These are phyloP conservation scores for Sebastes minor DNA, from an alignment of 2,797 vertebrate genomes.

Conservation along the genomic window DNA sequence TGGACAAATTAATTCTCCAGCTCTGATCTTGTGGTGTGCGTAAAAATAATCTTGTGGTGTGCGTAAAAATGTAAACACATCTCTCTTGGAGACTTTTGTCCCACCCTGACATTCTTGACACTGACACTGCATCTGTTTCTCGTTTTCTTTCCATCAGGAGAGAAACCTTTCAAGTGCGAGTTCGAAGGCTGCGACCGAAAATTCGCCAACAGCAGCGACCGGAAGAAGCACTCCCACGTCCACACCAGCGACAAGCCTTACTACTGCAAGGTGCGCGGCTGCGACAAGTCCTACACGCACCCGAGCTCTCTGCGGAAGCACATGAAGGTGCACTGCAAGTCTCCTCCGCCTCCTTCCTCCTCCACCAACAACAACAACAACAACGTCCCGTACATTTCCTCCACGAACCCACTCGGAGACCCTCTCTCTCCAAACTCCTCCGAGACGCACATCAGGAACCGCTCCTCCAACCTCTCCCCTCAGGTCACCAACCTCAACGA, in stretches of 20 bases:
- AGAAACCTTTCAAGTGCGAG: conserved; percentile 99
- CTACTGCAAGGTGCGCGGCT: conserved; percentile 96
- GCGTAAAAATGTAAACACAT: background rate
- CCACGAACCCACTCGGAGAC: conserved; percentile 85
- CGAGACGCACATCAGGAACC: conserved; percentile 84
- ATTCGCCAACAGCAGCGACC: conserved; percentile 98
- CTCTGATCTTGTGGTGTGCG: background rate
- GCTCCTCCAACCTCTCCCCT: conserved; percentile 89
- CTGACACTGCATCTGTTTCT: background rate
- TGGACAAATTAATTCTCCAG: background rate
- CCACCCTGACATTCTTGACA: background rate
- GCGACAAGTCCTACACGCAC: conserved; percentile 95
- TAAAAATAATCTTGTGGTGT: background rate
- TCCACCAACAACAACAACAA: too few species aligned
- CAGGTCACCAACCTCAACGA: conserved; percentile 98
- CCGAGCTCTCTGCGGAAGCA: conserved; percentile 95
- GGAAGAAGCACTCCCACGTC: conserved; percentile 98
- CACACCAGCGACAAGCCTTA: conserved; percentile 99
- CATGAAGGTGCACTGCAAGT: conserved; percentile 99
- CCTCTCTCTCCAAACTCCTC: conserved; percentile 85
- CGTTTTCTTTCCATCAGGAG: conserved; percentile 81
- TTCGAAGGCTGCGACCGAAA: conserved; percentile 98
- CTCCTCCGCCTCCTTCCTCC: conserved; percentile 89
- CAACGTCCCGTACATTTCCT: conserved; percentile 84
- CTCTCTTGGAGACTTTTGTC: background rate